Evolutionary conservation across 2,888 invertebrate species (phyloP), one percentile per base, ranked within the genome.

Genomic region (Drosophila monieri): DNA sequence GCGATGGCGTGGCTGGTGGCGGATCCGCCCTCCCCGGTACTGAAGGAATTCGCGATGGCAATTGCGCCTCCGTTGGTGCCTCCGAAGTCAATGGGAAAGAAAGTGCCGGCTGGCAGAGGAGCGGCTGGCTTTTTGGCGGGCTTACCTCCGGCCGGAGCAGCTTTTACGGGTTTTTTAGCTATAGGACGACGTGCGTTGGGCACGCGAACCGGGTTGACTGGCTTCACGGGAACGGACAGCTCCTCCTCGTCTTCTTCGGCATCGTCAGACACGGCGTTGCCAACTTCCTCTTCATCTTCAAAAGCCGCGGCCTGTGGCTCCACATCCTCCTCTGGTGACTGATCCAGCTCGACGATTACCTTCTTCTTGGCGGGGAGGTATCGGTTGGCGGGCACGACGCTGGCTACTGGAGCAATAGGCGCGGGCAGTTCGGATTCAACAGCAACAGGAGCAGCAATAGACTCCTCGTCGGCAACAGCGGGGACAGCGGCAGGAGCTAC

Each of bases 41-140:
- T 91, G 78, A 90, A 92, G 30, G 91, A 90, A 74, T 92, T 92
- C 75, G 92, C 92, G 77, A 92, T 91, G 55, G 92, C 92, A 71
- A 92, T 91, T 41, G 92, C 91, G 52, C 92, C 92, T 32, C 91
- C 90, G 52, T 37, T 78, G 77, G 91, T 90, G 51, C 91, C 90
- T 35, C 92, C 92, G 47, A 92, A 92, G 56, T 90, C 77, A 32
- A 92, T 87, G 46, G 92, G 92, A 88, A 92, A 92, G 87, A 89
- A 92, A 10, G 90, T 90, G 32, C 90, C 91, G n/a, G 83, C 83
- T 12, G 91, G 92, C 64, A 88, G 73, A 15, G 81, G 80, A 37
- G 78, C 78, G 4, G 69, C 72, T 5, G 88, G 80, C 27, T 88
- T 86, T 64, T 88, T 89, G 0, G 61, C 57, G 3, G 84, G 83